Percentiles rank a stretch among this genome's conserved stretches.
Evolutionary conservation across 2,113 vertebrate genomes (phyloP).

Genomic region (Leptodactylus fuscus): DNA sequence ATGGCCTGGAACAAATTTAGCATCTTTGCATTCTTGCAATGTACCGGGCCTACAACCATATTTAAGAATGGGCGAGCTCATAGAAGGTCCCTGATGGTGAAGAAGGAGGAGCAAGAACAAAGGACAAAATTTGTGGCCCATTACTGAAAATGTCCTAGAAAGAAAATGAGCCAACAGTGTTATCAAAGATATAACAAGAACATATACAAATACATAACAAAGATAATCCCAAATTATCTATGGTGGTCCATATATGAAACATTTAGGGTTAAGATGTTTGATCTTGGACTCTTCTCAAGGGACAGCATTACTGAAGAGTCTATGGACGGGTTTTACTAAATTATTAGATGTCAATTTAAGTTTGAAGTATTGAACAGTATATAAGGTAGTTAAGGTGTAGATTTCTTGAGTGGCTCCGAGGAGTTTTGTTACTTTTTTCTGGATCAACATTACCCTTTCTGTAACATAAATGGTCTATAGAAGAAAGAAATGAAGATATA

Average conservation of each 20-base stretch:
- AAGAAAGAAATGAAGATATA: too few species aligned
- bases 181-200: not conserved
- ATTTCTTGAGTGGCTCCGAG: too few species aligned
- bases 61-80: not conserved
- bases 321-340: not conserved
- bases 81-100: not conserved
- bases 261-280: too few species aligned
- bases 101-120: not conserved
- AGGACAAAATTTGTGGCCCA: not conserved
- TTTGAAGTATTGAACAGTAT: too few species aligned
- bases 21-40: not conserved
- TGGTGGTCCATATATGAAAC: too few species aligned
- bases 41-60: not conserved
- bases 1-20: slow-evolving; percentile 66
- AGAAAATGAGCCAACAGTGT: not conserved
- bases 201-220: too few species aligned
- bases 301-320: not conserved
- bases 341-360: not conserved
- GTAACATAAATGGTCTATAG: too few species aligned
- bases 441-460: too few species aligned
- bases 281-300: too few species aligned
- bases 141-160: not conserved
- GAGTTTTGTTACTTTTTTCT: too few species aligned
- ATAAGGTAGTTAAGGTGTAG: too few species aligned
- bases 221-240: too few species aligned